These are phyloP conservation scores for Parus major DNA, from an alignment of 2,113 vertebrate genomes.

Conservation along the genomic window DNA sequence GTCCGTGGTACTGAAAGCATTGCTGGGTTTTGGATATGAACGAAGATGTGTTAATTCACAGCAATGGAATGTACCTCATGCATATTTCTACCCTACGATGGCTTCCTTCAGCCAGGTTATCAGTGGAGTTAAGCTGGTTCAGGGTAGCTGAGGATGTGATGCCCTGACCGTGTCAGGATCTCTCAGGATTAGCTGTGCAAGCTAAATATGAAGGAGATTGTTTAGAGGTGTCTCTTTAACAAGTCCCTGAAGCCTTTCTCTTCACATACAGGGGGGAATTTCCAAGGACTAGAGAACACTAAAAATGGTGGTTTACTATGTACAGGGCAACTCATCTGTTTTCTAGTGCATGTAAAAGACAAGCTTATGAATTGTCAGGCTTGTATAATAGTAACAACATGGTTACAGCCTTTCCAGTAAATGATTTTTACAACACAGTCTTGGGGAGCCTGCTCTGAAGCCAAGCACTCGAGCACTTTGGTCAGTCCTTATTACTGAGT, in stretches of 20 bases:
- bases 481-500: background rate
- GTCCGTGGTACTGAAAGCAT: background rate
- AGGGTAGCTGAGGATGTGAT: background rate
- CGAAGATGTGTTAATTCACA: background rate
- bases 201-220: background rate
- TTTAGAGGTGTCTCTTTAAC: background rate
- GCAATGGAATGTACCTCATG: background rate
- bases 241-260: background rate
- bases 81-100: rapidly evolving
- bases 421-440: background rate
- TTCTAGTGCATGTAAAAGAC: background rate
- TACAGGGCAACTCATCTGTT: background rate
- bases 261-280: background rate
- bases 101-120: background rate
- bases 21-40: background rate
- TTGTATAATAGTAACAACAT: background rate
- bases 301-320: background rate
- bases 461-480: background rate
- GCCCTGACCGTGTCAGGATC: background rate
- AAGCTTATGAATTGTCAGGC: background rate
- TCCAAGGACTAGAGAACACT: background rate
- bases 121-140: background rate
- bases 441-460: background rate
- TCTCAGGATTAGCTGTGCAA: background rate
- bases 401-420: background rate